Conservation (phyloP, 2,797 vertebrate genomes). For the Anguilla obscura region DNA sequence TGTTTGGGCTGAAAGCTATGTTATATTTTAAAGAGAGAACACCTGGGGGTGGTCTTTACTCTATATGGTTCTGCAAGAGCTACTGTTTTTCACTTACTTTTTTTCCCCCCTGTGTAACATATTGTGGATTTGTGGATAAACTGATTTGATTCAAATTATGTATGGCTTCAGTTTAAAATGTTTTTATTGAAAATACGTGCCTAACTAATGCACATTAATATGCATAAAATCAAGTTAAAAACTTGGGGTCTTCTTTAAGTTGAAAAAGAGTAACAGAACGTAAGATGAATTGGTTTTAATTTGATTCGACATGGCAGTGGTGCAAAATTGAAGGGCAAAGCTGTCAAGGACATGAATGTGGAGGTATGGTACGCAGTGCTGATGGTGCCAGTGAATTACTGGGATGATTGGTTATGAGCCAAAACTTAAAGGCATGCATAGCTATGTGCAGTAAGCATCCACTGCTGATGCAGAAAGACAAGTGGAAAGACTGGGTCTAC, state of each 20-base stretch:
- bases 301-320: not conserved
- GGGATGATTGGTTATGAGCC: slow-evolving; percentile 50
- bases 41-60: not conserved
- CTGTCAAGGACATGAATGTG: not conserved
- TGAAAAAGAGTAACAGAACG: not conserved
- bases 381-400: slow-evolving; percentile 50
- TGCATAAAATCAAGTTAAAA: not conserved
- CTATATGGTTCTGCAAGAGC: not conserved
- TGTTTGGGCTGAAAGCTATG: not conserved
- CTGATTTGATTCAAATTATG: not conserved
- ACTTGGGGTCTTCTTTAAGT: not conserved
- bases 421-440: slow-evolving; percentile 53
- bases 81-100: not conserved
- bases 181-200: not conserved
- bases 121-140: not conserved
- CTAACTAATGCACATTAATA: not conserved
- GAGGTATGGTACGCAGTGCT: slow-evolving; percentile 21
- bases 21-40: not conserved
- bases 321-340: not conserved
- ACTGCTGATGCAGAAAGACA: slow-evolving; percentile 51
- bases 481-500: slow-evolving; percentile 46
- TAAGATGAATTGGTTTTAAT: not conserved
- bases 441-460: slow-evolving; percentile 50
- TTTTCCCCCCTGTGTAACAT: not conserved
- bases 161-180: not conserved